Evolutionary conservation across 2,113 vertebrate genomes (phyloP).

Genomic region (Mesitornis unicolor): DNA sequence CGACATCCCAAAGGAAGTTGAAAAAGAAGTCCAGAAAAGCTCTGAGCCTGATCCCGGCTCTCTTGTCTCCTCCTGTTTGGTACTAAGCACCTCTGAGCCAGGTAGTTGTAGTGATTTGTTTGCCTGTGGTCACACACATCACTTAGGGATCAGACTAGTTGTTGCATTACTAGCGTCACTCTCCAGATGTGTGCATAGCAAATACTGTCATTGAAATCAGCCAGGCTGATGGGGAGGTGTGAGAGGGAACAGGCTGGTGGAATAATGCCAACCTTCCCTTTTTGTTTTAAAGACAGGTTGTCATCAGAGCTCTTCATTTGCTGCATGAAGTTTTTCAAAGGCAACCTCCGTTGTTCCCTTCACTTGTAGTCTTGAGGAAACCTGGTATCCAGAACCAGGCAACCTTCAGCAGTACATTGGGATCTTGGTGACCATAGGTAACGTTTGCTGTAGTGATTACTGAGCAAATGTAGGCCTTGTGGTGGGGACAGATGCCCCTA

Average conservation of each 20-base stretch:
- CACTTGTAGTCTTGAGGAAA: not conserved
- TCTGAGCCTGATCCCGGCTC: not conserved
- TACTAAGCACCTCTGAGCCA: not conserved
- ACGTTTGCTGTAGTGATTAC: not conserved
- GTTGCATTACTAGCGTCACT: constrained; percentile 25
- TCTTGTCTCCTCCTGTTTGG: not conserved
- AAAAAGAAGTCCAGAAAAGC: not conserved
- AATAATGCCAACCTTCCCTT: not conserved
- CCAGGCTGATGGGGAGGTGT: not conserved
- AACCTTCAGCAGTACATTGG: not conserved
- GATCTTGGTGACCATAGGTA: not conserved
- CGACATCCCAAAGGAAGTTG: not conserved
- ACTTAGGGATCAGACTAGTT: constrained; percentile 27
- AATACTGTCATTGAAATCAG: not conserved
- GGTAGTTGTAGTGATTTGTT: not conserved
- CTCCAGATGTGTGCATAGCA: not conserved
- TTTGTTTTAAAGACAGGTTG: not conserved
- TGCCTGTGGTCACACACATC: not conserved
- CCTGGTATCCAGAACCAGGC: not conserved
- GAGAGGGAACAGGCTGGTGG: not conserved
- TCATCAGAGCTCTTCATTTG: not conserved
- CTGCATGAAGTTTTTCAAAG: not conserved
- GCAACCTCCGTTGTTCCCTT: not conserved
- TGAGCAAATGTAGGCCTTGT: not conserved
- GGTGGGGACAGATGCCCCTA: too few relatives aligned